Conservation (phyloP, 2,888 invertebrate genomes). For the Hoplodrina ambigua region DNA sequence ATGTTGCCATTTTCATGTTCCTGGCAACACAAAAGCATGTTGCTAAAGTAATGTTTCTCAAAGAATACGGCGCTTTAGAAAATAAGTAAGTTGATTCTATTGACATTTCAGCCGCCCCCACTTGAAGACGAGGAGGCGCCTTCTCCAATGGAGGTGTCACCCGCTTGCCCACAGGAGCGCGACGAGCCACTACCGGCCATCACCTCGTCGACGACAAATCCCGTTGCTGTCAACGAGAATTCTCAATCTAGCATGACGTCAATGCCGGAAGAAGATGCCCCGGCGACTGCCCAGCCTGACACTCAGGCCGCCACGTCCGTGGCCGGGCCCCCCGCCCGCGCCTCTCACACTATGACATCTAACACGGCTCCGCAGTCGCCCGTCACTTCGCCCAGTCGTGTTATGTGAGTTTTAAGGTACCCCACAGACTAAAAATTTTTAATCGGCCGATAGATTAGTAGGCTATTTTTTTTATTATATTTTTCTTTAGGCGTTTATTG, state of each 20-base stretch:
- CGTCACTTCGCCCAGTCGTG: constrained; percentile 38
- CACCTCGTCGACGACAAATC: constrained; percentile 5
- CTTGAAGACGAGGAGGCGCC: constrained; percentile 23
- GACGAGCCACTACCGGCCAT: constrained; percentile 43
- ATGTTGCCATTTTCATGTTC: no score
- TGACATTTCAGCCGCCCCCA: constrained; percentile 27
- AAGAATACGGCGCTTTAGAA: no score
- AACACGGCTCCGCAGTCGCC: constrained; percentile 48
- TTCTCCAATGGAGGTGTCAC: constrained; percentile 65
- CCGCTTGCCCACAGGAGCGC: constrained; percentile 15
- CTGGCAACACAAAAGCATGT: no score
- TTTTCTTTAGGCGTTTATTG: not conserved
- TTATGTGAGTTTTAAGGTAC: constrained; percentile 75
- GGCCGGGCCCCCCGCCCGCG: not conserved
- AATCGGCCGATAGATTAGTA: constrained; percentile 37
- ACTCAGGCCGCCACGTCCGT: constrained; percentile 44
- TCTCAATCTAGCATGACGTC: constrained; percentile 4
- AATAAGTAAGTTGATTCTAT: no score
- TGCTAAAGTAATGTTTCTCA: no score
- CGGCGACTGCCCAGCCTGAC: not conserved
- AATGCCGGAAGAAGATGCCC: not conserved
- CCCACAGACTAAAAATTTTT: constrained; percentile 72
- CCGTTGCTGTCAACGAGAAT: constrained; percentile 3
- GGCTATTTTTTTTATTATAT: not conserved
- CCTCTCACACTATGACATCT: constrained; percentile 42